Evolutionary conservation across 2,888 invertebrate genomes (phyloP).

Genomic region (Tortricodes alternella): DNA sequence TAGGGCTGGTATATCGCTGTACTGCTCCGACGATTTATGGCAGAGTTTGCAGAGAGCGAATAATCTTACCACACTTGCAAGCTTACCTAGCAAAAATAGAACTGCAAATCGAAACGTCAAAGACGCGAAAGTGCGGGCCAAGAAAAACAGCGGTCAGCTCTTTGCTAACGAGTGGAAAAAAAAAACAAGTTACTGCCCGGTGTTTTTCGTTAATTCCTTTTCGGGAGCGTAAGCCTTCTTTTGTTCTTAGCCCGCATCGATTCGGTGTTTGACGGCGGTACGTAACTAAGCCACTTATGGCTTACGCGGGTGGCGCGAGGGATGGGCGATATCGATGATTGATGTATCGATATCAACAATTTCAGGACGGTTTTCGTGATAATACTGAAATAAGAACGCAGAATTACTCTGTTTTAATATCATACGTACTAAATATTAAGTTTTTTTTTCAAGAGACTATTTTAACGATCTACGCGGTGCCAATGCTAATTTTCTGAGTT

Average conservation of each 20-base stretch:
- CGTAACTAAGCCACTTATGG: constrained; percentile 40
- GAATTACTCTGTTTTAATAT: no score
- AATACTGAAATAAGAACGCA: no score
- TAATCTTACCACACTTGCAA: no score
- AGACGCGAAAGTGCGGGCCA: constrained; percentile 18
- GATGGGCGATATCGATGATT: background rate
- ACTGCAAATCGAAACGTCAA: background rate
- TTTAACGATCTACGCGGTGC: no score
- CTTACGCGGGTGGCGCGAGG: constrained; percentile 28
- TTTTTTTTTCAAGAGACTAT: no score
- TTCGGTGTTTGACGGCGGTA: constrained; percentile 35
- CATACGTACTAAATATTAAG: no score
- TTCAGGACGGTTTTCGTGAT: background rate
- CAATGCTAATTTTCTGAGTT: no score
- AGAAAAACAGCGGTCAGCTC: constrained; percentile 25
- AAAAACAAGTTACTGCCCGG: constrained; percentile 22
- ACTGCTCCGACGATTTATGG: no score
- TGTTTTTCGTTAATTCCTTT: constrained; percentile 33
- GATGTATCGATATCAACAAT: background rate
- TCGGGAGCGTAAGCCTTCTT: constrained; percentile 36
- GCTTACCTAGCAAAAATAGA: constrained; percentile 3
- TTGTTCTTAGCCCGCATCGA: constrained; percentile 37
- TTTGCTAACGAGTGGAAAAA: constrained; percentile 28
- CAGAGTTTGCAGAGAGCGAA: no score
- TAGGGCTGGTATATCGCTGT: no score